Evolutionary conservation across 2,888 invertebrate genomes (phyloP).

Genomic region (Chironomus tentans): DNA sequence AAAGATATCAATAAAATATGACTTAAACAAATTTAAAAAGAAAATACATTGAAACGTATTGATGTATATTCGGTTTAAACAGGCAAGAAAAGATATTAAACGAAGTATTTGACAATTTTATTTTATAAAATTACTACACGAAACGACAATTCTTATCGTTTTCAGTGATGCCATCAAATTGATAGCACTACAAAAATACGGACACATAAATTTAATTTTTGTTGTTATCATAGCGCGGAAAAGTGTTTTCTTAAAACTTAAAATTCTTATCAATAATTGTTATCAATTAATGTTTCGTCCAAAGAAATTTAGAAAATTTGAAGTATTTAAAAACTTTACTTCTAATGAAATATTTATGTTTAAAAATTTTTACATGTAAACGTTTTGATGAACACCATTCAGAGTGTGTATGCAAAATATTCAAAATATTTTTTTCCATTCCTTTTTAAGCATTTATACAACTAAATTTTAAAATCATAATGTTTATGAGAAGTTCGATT

Average conservation of each 20-base stretch:
- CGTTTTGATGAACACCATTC: no score
- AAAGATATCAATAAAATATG: not conserved
- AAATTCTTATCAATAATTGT: constrained; percentile 12
- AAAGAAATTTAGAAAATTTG: no score
- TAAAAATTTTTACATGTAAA: no score
- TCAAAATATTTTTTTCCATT: no score
- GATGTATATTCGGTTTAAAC: not conserved
- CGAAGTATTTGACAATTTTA: not conserved
- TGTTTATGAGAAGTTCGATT: constrained; percentile 18
- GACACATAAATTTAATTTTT: constrained; percentile 21
- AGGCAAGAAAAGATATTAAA: not conserved
- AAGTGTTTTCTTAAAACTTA: constrained; percentile 17
- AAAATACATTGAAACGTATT: no score
- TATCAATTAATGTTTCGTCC: not conserved
- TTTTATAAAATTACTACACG: not conserved
- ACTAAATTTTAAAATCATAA: not conserved
- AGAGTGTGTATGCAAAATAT: no score
- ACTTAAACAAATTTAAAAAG: not conserved
- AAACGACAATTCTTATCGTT: constrained; percentile 18
- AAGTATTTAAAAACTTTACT: no score
- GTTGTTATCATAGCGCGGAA: constrained; percentile 9
- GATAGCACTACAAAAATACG: constrained; percentile 13
- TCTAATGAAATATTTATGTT: no score
- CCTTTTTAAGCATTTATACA: not conserved
- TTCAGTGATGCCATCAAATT: constrained; percentile 18